A percentile compares a stretch with the other conserved stretches of the same genome.
phyloP scores from a whole-genome alignment of 2,888 invertebrate genomes.

The Volucella inflata region DNA sequence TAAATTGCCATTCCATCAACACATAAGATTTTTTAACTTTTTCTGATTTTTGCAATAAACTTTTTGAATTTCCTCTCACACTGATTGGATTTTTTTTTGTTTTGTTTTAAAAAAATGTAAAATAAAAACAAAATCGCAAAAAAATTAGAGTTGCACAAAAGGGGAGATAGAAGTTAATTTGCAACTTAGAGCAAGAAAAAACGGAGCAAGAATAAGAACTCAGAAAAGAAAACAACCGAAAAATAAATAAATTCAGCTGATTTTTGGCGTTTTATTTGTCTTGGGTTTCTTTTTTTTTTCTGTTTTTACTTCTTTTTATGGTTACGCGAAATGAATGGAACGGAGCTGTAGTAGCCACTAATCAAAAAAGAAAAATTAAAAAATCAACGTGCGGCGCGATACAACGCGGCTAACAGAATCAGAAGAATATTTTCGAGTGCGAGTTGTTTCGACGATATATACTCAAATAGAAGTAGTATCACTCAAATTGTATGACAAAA shows the following conservation, averaged over 20 bases:
- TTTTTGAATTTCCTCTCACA: not conserved
- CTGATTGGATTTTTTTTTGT: conserved; percentile 5
- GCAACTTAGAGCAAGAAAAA: conserved; percentile 27
- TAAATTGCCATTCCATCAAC: conserved; percentile 7
- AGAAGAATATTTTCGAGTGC: conserved; percentile 71
- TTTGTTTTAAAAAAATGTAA: conserved; percentile 18
- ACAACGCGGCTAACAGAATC: conserved; percentile 74
- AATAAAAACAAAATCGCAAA: conserved; percentile 15
- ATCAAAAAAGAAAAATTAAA: conserved; percentile 57
- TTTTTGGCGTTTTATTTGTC: conserved; percentile 41
- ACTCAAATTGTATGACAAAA: conserved; percentile 39
- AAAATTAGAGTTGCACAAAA: conserved; percentile 24
- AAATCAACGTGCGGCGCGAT: conserved; percentile 67
- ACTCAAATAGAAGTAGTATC: conserved; percentile 44
- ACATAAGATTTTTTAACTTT: conserved; percentile 10
- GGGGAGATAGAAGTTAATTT: conserved; percentile 8
- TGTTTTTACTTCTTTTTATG: not conserved
- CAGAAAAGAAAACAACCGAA: conserved; percentile 8
- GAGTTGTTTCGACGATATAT: conserved; percentile 53
- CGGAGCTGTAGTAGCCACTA: conserved; percentile 63
- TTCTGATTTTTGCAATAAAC: conserved; percentile 25
- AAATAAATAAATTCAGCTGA: conserved; percentile 42
- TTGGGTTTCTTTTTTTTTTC: not conserved
- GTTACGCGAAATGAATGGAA: conserved; percentile 64
- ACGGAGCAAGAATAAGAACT: not conserved